Evolutionary conservation across 2,113 vertebrate species (phyloP), one percentile per base, ranked within the genome.

Genomic region (Poicephalus meyeri): DNA sequence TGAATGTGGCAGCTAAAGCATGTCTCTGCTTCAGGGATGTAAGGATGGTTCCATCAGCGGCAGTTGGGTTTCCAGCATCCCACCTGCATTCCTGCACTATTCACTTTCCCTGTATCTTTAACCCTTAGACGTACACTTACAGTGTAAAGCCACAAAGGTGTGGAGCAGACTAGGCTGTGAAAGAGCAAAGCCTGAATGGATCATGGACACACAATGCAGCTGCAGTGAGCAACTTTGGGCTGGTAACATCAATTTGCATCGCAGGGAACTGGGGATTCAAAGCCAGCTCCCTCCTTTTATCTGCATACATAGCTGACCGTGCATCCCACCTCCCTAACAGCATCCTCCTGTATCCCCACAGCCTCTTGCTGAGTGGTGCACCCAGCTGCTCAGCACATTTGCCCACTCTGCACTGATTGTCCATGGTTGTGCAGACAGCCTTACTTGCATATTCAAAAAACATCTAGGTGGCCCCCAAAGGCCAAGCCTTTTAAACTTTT

Each of bases 311-410:
- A 26, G 2, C 33, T 39, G 73, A 41, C 37, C 28, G 3, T 19
- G 24, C 4, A 0, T 33, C 24, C 56, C 31, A 33, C 4, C 29
- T 50, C 35, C 14, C 33, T 72, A 31, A 15, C 28, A 74, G 49
- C 44, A 20, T 9, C n/a, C 23, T 9, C 7, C 13, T 5, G 0
- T 5, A 17, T 58, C 33, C 64, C 68, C 42, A 37, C 29, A 26
- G 58, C 14, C 39, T 19, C 39, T 44, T 2, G 3, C 4, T 16
- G 26, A 26, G 9, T 10, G 37, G 25, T 15, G 58, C 39, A 55
- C 11, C 31, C 8, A 2, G 21, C 17, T 3, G 0, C 46, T 50
- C 46, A 24, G 1, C 21, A n/a, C 25, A 15, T 37, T 24, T 3
- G 1, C 58, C 47, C 42, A 3, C 25, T 12, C 46, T 76, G 47